phyloP scores from a whole-genome alignment of 92 coral and sea anemone genomes.

The Phenganax marumi region DNA sequence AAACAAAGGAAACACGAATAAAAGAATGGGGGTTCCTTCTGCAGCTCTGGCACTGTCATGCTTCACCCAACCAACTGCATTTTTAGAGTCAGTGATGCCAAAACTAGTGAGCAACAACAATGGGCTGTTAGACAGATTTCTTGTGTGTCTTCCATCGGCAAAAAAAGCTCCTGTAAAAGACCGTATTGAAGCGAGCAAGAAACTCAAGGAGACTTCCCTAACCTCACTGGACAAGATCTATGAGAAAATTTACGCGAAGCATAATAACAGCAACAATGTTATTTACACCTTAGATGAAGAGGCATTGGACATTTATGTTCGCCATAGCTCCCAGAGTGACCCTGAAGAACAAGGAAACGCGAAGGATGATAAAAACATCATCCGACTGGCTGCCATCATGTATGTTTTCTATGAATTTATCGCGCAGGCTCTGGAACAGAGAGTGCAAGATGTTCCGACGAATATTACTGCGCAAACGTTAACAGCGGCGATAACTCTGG shows the following conservation, averaged over 20 bases:
- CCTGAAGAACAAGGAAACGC: neutral
- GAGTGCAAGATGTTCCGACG: constrained; percentile 26
- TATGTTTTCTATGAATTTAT: constrained; percentile 28
- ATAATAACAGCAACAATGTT: constrained; percentile 39
- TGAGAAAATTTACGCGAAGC: constrained; percentile 35
- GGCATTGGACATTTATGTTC: constrained; percentile 35
- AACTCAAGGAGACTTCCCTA: neutral
- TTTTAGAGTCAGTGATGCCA: neutral
- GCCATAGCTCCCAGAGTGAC: constrained; percentile 24
- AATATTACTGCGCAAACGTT: constrained; percentile 16
- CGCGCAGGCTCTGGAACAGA: constrained; percentile 41
- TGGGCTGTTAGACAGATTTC: constrained; percentile 3
- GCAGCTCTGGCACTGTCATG: constrained; percentile 52
- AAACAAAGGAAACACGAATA: constrained; percentile 45
- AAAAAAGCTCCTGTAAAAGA: neutral
- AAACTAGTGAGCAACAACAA: constrained; percentile 12
- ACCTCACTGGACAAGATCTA: constrained; percentile 29
- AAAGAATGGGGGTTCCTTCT: constrained; percentile 42
- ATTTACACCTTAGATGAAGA: constrained; percentile 27
- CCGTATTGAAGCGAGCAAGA: constrained; percentile 1
- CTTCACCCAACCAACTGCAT: neutral
- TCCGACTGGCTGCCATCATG: constrained; percentile 29
- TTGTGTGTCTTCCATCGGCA: neutral
- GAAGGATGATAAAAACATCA: constrained; percentile 39
- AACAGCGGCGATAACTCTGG: constrained; percentile 31